phyloP scores from a whole-genome alignment of 2,113 vertebrate species.

The Platysternon megacephalum region DNA sequence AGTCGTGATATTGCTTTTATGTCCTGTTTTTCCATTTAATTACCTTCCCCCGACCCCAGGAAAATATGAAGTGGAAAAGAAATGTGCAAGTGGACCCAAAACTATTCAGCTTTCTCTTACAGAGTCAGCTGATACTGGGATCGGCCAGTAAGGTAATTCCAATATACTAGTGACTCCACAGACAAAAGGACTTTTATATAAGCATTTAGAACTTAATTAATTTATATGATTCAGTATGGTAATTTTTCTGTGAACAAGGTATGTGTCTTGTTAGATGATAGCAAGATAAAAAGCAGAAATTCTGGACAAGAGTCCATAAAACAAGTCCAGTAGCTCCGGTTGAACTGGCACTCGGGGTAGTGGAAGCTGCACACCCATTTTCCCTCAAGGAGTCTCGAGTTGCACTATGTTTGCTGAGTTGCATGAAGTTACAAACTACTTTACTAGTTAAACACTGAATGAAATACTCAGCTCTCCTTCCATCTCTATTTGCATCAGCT shows the following conservation, averaged over 20 bases:
- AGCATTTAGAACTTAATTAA: rapidly evolving
- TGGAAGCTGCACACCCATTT: neutral
- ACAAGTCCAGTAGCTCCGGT: neutral
- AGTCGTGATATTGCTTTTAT: rapidly evolving
- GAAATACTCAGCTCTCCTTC: rapidly evolving
- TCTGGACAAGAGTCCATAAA: neutral
- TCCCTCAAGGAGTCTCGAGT: neutral
- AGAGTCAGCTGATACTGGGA: neutral
- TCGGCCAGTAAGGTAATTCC: neutral
- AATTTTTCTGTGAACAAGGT: neutral
- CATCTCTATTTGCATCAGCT: neutral
- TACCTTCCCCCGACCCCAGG: rapidly evolving
- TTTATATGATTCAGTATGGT: rapidly evolving
- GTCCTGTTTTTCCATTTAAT: neutral
- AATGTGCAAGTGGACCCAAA: rapidly evolving
- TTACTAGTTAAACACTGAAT: neutral
- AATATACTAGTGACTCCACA: neutral
- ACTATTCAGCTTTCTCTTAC: neutral
- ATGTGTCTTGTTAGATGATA: rapidly evolving
- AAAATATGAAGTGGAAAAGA: neutral
- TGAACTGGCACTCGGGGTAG: neutral
- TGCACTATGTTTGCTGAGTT: neutral
- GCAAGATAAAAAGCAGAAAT: neutral
- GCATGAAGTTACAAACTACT: neutral
- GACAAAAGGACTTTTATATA: neutral